These are phyloP conservation scores for Sarcophaga bullata DNA, from an alignment of 1,140 invertebrate genomes.

Conservation along the genomic window DNA sequence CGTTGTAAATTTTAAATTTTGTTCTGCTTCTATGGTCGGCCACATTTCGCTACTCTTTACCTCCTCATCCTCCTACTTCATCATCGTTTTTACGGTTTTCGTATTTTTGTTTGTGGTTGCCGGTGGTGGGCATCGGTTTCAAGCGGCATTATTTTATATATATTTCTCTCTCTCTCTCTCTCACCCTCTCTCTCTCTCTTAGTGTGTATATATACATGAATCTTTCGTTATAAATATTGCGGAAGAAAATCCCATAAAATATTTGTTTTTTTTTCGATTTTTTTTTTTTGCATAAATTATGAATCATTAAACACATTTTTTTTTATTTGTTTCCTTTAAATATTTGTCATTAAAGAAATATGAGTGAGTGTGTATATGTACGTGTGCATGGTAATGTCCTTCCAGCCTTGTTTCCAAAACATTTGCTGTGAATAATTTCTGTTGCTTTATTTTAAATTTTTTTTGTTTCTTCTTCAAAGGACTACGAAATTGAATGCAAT, in stretches of 20 bases:
- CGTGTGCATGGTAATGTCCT: not conserved
- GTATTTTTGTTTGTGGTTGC: not conserved
- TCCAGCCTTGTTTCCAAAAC: not conserved
- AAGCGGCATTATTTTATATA: not conserved
- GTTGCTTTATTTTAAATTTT: not conserved
- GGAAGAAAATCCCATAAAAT: not conserved
- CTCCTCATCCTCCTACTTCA: not conserved
- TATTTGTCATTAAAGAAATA: not conserved
- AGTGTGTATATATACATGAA: not conserved
- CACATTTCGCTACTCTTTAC: not conserved
- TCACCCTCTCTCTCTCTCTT: not conserved
- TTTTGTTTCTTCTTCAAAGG: not conserved
- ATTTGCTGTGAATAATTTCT: conserved; percentile 15
- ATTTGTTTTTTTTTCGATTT: not conserved
- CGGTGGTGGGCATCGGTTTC: not conserved
- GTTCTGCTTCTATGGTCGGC: not conserved
- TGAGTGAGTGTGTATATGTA: not conserved
- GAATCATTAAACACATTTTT: not conserved
- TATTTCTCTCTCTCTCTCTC: no score
- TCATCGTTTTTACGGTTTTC: not conserved
- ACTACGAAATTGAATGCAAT: not conserved
- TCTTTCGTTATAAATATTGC: not conserved
- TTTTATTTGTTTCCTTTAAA: conserved; percentile 1
- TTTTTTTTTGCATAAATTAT: not conserved
- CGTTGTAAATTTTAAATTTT: conserved; percentile 6